Conservation (phyloP, 2,797 vertebrate genomes). For the Notamacropus eugenii region DNA sequence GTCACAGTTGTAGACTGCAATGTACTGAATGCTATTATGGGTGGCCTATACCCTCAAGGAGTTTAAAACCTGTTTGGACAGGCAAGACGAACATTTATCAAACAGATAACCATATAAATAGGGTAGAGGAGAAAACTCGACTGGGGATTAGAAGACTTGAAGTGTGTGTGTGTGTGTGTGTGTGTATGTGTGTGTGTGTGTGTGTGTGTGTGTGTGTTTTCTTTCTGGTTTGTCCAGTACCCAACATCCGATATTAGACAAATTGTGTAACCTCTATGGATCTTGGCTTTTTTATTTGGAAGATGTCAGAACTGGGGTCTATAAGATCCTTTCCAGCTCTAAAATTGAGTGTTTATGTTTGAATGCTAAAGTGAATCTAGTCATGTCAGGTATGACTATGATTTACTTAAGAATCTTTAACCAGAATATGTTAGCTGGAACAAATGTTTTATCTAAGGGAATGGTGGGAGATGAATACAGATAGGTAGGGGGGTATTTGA, state of each 20-base stretch:
- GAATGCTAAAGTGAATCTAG: neutral
- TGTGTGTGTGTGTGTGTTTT: neutral
- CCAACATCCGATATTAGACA: neutral
- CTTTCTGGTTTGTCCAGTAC: neutral
- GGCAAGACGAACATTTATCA: neutral
- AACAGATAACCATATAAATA: neutral
- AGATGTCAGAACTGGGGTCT: neutral
- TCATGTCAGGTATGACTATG: neutral
- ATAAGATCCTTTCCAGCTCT: neutral
- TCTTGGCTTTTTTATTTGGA: neutral
- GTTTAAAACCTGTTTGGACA: neutral
- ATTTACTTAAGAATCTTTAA: neutral
- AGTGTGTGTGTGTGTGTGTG: no score
- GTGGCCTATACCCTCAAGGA: neutral
- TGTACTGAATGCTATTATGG: neutral
- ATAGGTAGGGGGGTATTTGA: neutral
- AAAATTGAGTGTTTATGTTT: neutral
- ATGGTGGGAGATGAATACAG: neutral
- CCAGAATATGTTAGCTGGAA: neutral
- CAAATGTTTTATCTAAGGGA: neutral
- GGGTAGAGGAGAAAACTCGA: neutral
- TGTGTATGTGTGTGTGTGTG: no score
- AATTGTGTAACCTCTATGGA: neutral
- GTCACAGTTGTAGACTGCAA: neutral
- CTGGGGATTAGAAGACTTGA: neutral